These are phyloP conservation scores for Tychaedon coryphoeus DNA, from an alignment of 2,113 vertebrate species.

Conservation along the genomic window DNA sequence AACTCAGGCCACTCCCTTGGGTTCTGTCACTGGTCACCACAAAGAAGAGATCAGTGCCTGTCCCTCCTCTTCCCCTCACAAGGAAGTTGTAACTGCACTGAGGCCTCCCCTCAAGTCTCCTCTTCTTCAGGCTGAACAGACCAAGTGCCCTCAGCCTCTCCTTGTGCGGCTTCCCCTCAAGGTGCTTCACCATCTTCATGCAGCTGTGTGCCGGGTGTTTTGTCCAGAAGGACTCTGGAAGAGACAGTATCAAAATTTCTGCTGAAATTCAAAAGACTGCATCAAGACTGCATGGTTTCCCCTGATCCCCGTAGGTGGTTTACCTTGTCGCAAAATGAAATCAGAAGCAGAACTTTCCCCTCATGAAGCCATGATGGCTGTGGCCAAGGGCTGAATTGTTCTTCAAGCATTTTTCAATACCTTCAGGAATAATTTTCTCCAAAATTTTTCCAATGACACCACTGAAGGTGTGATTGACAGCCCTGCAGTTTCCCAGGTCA, in stretches of 20 bases:
- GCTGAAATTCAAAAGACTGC: neutral
- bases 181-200: neutral
- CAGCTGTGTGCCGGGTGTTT: neutral
- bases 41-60: neutral
- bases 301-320: neutral
- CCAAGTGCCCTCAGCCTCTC: neutral
- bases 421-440: neutral
- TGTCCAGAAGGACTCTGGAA: neutral
- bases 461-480: neutral
- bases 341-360: neutral
- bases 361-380: rapidly evolving
- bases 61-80: neutral
- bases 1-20: rapidly evolving
- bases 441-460: neutral
- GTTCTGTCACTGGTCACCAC: neutral
- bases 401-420: neutral
- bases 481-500: neutral
- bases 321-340: rapidly evolving
- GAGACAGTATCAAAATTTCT: neutral
- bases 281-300: neutral
- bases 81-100: neutral
- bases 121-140: neutral
- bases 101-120: neutral
- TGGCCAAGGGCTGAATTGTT: neutral
- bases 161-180: rapidly evolving